A percentile compares a stretch with the other conserved stretches of the same genome.
phyloP scores from a whole-genome alignment of 2,888 invertebrate genomes.

The Dicyrtomina minuta region DNA sequence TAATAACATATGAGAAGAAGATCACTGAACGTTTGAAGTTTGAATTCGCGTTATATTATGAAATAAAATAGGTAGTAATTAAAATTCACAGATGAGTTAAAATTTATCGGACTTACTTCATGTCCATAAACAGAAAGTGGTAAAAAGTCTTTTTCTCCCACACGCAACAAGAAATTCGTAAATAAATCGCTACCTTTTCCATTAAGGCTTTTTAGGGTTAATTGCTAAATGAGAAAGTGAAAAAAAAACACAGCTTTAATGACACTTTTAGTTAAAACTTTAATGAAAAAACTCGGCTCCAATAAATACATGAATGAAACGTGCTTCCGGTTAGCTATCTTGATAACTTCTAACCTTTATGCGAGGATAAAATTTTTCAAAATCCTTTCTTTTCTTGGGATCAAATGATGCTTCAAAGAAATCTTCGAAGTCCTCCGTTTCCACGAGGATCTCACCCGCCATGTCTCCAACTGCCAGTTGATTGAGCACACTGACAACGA shows the following conservation, averaged over 20 bases:
- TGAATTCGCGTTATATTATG: no score
- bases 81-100: background rate
- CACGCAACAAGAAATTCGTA: constrained; percentile 47
- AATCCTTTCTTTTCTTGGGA: constrained; percentile 48
- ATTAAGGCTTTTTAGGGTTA: constrained; percentile 42
- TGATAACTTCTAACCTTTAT: constrained; percentile 48
- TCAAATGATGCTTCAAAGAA: constrained; percentile 53
- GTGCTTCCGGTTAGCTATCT: no score
- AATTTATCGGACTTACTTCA: constrained; percentile 39
- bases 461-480: constrained; percentile 42
- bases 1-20: background rate
- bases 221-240: constrained; percentile 29
- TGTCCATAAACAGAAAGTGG: constrained; percentile 45
- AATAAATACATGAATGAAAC: no score
- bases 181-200: constrained; percentile 43
- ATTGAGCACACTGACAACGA: constrained; percentile 37
- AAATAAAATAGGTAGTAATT: no score
- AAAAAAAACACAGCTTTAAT: background rate
- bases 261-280: no score
- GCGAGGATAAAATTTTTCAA: constrained; percentile 52
- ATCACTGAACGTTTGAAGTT: background rate
- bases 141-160: constrained; percentile 46
- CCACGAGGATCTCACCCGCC: constrained; percentile 50
- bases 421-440: constrained; percentile 49
- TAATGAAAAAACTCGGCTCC: background rate